Percentiles rank a stretch among this genome's conserved stretches.
phyloP scores from a whole-genome alignment of 2,113 vertebrate species.

The Cranoglanis bouderius region DNA sequence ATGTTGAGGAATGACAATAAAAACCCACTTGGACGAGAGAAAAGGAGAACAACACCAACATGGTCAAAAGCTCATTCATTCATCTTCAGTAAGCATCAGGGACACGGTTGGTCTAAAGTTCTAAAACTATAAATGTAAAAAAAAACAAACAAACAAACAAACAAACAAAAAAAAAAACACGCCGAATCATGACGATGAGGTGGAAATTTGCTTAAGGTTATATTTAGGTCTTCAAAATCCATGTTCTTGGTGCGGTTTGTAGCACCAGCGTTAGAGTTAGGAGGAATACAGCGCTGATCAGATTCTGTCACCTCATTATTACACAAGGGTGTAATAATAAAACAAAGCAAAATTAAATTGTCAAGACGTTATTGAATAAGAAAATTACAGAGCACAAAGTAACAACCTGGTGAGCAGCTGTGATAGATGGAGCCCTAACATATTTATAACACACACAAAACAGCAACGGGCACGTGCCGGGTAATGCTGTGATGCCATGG shows the following conservation, averaged over 20 bases:
- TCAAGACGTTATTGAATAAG: conserved; percentile 6
- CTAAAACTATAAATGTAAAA: not conserved
- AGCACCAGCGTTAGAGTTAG: not conserved
- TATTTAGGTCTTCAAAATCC: not conserved
- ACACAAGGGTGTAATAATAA: not conserved
- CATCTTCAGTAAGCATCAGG: not conserved
- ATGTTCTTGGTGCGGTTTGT: not conserved
- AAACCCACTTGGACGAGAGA: not conserved
- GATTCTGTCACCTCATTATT: not conserved
- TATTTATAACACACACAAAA: not conserved
- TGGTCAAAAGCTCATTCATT: not conserved
- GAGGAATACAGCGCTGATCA: not conserved
- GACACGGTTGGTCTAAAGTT: not conserved
- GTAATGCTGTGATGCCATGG: not conserved
- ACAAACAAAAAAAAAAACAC: too few relatives aligned
- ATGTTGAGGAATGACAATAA: not conserved
- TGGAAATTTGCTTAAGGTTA: not conserved
- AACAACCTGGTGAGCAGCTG: not conserved
- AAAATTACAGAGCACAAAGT: not conserved
- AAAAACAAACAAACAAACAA: too few relatives aligned
- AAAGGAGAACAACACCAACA: not conserved
- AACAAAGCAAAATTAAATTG: conserved; percentile 11
- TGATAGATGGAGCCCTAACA: not conserved
- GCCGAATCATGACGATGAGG: not conserved
- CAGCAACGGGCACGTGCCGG: not conserved